Base-by-base conservation (phyloP, 2,888 invertebrate species). In the Lycocerus yunnanus region DNA sequence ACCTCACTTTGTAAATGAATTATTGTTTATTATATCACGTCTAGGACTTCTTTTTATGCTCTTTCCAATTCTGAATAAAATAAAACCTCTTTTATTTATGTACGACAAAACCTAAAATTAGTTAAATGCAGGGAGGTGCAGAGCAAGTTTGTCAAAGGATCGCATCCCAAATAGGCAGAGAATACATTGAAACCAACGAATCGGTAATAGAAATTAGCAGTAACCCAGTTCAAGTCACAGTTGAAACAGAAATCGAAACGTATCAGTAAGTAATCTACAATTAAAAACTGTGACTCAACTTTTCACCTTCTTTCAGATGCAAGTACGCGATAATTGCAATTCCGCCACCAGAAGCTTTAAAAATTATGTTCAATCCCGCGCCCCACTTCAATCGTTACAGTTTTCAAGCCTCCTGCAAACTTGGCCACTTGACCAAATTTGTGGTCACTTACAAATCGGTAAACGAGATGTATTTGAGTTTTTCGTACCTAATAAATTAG, bases 371-470 rank as follows among this genome's bases (percentile, higher is more conserved):
- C 60, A 61, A 68, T 0, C 85, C 85, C 13, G 73, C 79, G 3
- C 71, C 84, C 18, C 72, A 75, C 3, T 24, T 71, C 16, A 69
- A 58, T 4, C 80, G 76, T 67, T 43, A 18, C 8, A 59, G 70
- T 9, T 68, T 80, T 14, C 72, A 81, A 9, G 24, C 71, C 27
- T 74, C 71, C 66, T 58, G 78, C 15, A 14, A 68, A 9, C n/a
- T 9, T 14, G 82, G 80, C 61, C 72, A 69, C 10, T 72, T 82
- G 15, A 78, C 79, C 4, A 82, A 82, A 72, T 85, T 84, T 71
- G 75, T 83, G 15, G 80, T 79, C 0, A 83, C 82, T 11, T 85
- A 84, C 66, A 68, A 76, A 63, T 76, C 77, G 78, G 81, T 81
- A 79, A 20, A 58, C 11, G 58, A 21, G n/a, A 15, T 70, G 60